Conservation (phyloP, 2,797 vertebrate genomes). For the Odontamblyopus rebecca region DNA sequence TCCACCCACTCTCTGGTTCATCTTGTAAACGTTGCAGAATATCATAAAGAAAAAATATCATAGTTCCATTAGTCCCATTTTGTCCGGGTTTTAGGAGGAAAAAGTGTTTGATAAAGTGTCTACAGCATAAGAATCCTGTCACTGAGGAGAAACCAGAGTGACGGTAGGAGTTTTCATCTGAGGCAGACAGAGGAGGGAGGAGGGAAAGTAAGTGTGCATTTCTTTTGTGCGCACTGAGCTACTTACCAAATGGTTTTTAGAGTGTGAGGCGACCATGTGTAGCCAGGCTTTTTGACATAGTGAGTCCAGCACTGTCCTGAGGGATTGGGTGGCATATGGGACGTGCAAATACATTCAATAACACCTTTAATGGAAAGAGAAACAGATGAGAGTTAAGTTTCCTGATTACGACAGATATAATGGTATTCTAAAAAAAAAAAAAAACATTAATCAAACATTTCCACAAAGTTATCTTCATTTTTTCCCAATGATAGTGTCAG, state of each 20-base stretch:
- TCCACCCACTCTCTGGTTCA: constrained; percentile 56
- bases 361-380: constrained; percentile 72
- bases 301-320: constrained; percentile 35
- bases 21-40: constrained; percentile 23
- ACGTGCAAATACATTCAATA: constrained; percentile 64
- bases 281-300: constrained; percentile 19
- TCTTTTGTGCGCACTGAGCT: constrained; percentile 10
- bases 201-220: constrained; percentile 30
- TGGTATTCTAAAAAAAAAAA: background rate
- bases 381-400: constrained; percentile 48
- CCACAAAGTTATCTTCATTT: constrained; percentile 29
- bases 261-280: constrained; percentile 31
- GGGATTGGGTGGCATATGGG: constrained; percentile 63
- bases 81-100: background rate
- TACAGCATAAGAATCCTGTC: constrained; percentile 37
- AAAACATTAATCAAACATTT: background rate
- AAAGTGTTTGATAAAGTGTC: constrained; percentile 20
- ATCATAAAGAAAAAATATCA: constrained; percentile 26
- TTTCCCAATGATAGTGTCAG: constrained; percentile 15
- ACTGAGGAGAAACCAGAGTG: constrained; percentile 41
- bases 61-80: constrained; percentile 33
- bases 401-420: background rate
- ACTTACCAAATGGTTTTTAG: constrained; percentile 20
- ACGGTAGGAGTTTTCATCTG: constrained; percentile 41
- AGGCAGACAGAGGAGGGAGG: constrained; percentile 34